Evolutionary conservation across 2,797 vertebrate genomes (phyloP), one percentile per base, ranked within the genome.

Genomic region (Lutjanus campechanus): DNA sequence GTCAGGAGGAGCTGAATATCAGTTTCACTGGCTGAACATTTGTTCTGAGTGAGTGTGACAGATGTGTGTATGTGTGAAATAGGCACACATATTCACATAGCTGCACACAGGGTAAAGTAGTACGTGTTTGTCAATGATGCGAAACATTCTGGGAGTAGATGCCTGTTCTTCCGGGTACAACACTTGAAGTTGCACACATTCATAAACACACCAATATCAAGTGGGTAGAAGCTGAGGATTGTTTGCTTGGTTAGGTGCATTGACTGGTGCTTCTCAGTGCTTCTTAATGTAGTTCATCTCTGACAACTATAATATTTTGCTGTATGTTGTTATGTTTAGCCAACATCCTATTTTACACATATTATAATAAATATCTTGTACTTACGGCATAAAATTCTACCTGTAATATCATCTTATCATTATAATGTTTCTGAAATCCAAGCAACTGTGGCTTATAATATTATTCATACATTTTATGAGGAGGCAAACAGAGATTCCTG

Each of bases 1-100:
- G 77, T 73, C 68, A 82, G 29, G 64, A 20, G 55, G 49, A 61
- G 60, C 60, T 54, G 64, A 61, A 41, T 72, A 68, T 75, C 68
- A 68, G 44, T 71, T 79, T 69, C 54, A 68, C 25, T 60, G 25
- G 50, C 43, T 69, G 54, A n/a, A 11, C 58, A 69, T 71, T 55
- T 66, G 58, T 63, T 73, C 10, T 29, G 16, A 41, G 47, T 56
- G 72, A 36, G 17, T 73, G 59, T 77, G 83, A 62, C 80, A 76
- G 65, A 15, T 75, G 60, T 73, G 49, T 58, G 62, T 47, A 15
- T 74, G 60, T 74, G 49, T 80, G 62, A 36, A 36, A 5, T 36
- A 36, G 29, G 29, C 29, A 36, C 29, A 5, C 29, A 36, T 36
- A 36, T 36, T 36, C 29, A 36, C 4, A 36, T 36, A 36, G 29